phyloP scores from a whole-genome alignment of 2,888 invertebrate genomes.

The Pasiphila rectangulata region DNA sequence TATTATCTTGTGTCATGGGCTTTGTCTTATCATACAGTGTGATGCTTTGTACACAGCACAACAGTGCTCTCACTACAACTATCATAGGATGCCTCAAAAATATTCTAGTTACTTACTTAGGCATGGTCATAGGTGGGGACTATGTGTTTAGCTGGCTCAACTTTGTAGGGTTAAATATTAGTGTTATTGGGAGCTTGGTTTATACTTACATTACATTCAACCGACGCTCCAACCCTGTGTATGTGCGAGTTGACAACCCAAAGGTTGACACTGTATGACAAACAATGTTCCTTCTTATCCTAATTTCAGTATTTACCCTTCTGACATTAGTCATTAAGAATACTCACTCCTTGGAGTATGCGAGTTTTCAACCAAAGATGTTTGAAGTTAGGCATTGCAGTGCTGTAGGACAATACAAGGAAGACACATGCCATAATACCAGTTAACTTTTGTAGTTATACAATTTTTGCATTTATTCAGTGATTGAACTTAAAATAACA shows the following conservation, averaged over 20 bases:
- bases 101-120: conserved; percentile 97
- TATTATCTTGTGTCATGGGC: conserved; percentile 96
- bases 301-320: neutral
- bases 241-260: conserved; percentile 53
- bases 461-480: neutral
- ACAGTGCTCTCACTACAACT: conserved; percentile 99
- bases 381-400: conserved; percentile 13
- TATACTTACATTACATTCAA: conserved; percentile 94
- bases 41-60: conserved; percentile 96
- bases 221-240: conserved; percentile 71
- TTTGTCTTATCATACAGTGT: conserved; percentile 97
- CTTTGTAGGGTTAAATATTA: conserved; percentile 97
- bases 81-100: conserved; percentile 99
- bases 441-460: conserved; percentile 5
- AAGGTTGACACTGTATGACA: conserved; percentile 61
- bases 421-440: conserved; percentile 18
- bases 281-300: neutral
- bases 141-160: conserved; percentile 97
- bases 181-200: conserved; percentile 91
- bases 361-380: conserved; percentile 18
- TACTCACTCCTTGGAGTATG: neutral
- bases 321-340: neutral
- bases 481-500: too few species aligned
- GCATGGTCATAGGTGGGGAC: conserved; percentile 99
- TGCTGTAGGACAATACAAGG: conserved; percentile 4